Base-by-base conservation (phyloP, 2,113 vertebrate genomes). In the Eubucco bourcierii region DNA sequence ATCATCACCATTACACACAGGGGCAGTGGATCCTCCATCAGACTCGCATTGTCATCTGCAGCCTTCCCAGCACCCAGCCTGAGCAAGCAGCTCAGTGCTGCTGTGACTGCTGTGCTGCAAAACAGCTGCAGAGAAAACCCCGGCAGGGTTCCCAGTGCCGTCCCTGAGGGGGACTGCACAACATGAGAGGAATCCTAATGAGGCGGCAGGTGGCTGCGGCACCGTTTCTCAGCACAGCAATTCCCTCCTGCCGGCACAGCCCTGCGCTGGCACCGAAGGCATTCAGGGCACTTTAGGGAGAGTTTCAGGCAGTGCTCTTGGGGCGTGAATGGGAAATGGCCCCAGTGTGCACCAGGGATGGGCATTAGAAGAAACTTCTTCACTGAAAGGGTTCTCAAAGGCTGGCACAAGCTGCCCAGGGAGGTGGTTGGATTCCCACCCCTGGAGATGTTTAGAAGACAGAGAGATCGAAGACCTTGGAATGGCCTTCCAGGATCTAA, bases 231-330 rank as follows among this genome's bases (percentile, higher is more conserved):
- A 70, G 37, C 79, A 29, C 84, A 19, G 67, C 73, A 5, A 21
- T 15, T 24, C 68, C 50, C 53, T 5, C 34, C 27, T 12, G 39
- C 76, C 67, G n/a, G 44, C 73, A 6, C 44, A 16, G 37, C 41
- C 4, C 46, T 53, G 56, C 0, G 2, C 31, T 6, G 63, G 34
- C 24, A 5, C 31, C 2, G 24, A 21, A 27, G 55, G 33, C 17
- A 12, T 4, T 20, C 3, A 0, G 39, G 47, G 20, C 34, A 3
- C 33, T 21, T 55, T 47, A 14, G 53, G 16, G 47, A 34, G 15
- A 25, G 29, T 18, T 0, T 0, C 10, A 1, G 46, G 52, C 52
- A 81, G 33, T 1, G 1, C 7, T 29, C 25, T 8, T 1, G 23
- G 50, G 12, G 23, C 50, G 13, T 13, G 50, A 13, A 52, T 25